Conservation (phyloP, 2,888 invertebrate species). For the Neria commutata region DNA sequence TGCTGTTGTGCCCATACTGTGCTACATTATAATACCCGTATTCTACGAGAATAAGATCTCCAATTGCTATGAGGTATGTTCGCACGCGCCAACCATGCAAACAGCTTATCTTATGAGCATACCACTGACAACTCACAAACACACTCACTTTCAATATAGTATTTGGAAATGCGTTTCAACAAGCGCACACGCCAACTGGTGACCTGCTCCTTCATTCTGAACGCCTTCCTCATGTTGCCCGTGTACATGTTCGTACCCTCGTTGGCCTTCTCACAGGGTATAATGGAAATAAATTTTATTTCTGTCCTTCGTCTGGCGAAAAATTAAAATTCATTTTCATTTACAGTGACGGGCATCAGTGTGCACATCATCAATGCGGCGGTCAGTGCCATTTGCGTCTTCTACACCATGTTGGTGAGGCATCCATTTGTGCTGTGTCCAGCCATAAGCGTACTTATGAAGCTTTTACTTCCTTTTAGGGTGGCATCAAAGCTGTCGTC, state of each 20-base stretch:
- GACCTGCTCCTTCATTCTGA: constrained; percentile 50
- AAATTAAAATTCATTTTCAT: constrained; percentile 33
- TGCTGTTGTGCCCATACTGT: constrained; percentile 49
- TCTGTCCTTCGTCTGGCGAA: background rate
- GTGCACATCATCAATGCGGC: constrained; percentile 65
- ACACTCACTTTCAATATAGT: constrained; percentile 39
- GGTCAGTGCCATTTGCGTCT: constrained; percentile 65
- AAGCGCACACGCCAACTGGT: constrained; percentile 50
- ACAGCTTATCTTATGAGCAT: background rate
- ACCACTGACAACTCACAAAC: background rate
- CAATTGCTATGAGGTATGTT: constrained; percentile 63
- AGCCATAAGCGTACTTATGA: background rate
- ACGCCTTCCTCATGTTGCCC: constrained; percentile 50
- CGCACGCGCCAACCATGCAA: background rate
- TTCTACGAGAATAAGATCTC: constrained; percentile 64
- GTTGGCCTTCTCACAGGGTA: constrained; percentile 58
- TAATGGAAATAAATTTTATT: constrained; percentile 27
- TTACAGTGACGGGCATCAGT: constrained; percentile 65
- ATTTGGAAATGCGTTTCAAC: constrained; percentile 56
- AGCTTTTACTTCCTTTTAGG: constrained; percentile 41
- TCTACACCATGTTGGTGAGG: constrained; percentile 65
- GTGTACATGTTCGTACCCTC: constrained; percentile 57
- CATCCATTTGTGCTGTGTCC: background rate
- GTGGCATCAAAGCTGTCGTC: constrained; percentile 65
- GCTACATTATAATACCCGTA: constrained; percentile 62